Percentiles rank a stretch among this genome's conserved stretches.
Conservation (phyloP, 2,113 vertebrate genomes). For the Eubucco bourcierii region DNA sequence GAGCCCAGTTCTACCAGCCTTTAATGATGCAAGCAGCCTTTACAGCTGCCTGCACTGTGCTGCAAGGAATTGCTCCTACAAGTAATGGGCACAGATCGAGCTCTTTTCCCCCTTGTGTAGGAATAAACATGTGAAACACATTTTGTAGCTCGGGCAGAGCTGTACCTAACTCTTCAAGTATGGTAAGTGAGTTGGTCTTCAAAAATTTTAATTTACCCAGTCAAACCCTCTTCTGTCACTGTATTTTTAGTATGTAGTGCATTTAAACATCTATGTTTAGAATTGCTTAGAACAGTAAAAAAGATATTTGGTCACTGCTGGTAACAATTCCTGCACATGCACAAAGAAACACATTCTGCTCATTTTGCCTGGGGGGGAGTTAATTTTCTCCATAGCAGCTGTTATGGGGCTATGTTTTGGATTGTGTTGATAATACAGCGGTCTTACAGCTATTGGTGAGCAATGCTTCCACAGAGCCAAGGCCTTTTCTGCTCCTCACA, state of each 20-base stretch:
- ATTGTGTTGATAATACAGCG: not conserved
- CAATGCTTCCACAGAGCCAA: not conserved
- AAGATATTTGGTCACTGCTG: not conserved
- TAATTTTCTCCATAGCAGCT: not conserved
- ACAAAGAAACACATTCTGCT: not conserved
- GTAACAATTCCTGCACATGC: not conserved
- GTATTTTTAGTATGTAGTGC: not conserved
- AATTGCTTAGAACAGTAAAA: not conserved
- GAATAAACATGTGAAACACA: not conserved
- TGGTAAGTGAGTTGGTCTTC: not conserved
- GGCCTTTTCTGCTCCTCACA: not conserved
- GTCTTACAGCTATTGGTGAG: not conserved
- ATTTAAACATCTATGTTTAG: not conserved
- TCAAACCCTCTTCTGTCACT: not conserved
- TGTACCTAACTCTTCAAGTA: not conserved
- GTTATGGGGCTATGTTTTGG: not conserved
- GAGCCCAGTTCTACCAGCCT: not conserved
- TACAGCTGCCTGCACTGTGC: not conserved
- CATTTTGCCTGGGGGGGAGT: not conserved
- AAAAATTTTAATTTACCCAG: not conserved
- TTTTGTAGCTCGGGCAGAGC: not conserved
- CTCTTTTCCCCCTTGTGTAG: not conserved
- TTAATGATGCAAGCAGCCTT: not conserved
- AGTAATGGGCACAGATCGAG: not conserved
- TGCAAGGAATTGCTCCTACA: not conserved